Conservation (phyloP, 2,888 invertebrate species). For the Iselma pallidipennis region DNA sequence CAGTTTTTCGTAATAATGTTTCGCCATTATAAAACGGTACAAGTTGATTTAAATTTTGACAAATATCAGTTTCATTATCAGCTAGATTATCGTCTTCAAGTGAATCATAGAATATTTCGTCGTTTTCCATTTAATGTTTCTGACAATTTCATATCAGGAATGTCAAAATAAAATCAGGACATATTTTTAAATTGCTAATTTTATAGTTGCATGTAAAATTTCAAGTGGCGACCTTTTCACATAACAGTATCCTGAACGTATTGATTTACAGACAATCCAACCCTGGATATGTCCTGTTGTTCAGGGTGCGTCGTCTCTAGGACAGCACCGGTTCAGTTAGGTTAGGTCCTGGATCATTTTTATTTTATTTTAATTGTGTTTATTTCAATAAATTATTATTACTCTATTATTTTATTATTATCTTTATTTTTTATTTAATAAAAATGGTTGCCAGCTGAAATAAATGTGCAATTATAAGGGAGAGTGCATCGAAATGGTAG, state of each 20-base stretch:
- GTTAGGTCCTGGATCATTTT: neutral
- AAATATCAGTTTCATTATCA: neutral
- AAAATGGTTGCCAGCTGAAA: neutral
- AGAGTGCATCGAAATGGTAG: neutral
- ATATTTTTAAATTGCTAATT: no score
- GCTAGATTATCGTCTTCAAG: slow-evolving; percentile 15
- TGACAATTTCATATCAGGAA: neutral
- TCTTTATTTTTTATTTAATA: neutral
- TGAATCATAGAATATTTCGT: slow-evolving; percentile 24
- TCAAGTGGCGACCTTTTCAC: neutral
- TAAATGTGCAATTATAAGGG: neutral
- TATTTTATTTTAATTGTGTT: neutral
- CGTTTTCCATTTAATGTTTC: slow-evolving; percentile 9
- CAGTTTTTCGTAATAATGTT: neutral
- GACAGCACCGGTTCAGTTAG: neutral
- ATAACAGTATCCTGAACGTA: slow-evolving; percentile 2
- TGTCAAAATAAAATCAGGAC: no score
- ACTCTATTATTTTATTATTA: neutral
- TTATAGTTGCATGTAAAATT: slow-evolving; percentile 14
- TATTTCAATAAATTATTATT: no score
- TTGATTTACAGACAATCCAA: neutral
- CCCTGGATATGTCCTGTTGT: neutral
- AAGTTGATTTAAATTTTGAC: neutral
- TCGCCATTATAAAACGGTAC: slow-evolving; percentile 13
- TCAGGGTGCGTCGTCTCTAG: neutral